Evolutionary conservation across 2,797 vertebrate genomes (phyloP), one percentile per base, ranked within the genome.

Genomic region (Chiroxiphia lanceolata): DNA sequence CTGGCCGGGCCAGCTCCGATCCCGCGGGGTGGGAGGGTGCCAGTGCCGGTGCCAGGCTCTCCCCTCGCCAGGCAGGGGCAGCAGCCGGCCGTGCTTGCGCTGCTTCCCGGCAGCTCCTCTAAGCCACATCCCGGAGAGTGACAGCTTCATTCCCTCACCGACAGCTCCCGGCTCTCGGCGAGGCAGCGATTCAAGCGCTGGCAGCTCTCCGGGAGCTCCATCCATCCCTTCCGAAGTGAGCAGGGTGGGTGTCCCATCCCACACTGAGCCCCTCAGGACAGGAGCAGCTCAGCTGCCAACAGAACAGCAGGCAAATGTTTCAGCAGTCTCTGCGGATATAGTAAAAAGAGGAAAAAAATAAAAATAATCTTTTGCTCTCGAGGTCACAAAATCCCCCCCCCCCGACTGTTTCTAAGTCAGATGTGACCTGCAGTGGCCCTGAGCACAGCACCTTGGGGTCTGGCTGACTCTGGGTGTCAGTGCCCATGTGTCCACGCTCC

Each of bases 11-110:
- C 29, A 5, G 21, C 67, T 27, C 4, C 26, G 3, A 3, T 4
- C 19, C 74, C 23, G 63, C 53, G 1, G 2, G 33, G n/a, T 4
- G 12, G 51, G 10, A 65, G 12, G 25, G 42, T 29, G 5, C n/a
- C 2, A 7, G 38, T 60, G 94, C 44, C 51, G 29, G 29, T 53
- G 51, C 51, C 82, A 57, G 38, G 33, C n/a, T 77, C 75, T 60
- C 3, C 20, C 0, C 0, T 15, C 29, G 2, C 96, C 96, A 94
- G 96, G 47, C 27, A 94, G 96, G 86, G 95, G 96, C 97, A 96
- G 95, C 95, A 97, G 87, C 36, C 56, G 15, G 76, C 96, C 57
- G 13, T 8, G 54, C 25, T 36, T 65, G 44, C 5, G 27, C 78
- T 51, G 84, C 38, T 54, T 27, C 8, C 70, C 12, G 54, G 44